These are phyloP conservation scores for Chiridota heheva DNA, from an alignment of 35 echinoderm and acorn worm genomes.

Conservation along the genomic window DNA sequence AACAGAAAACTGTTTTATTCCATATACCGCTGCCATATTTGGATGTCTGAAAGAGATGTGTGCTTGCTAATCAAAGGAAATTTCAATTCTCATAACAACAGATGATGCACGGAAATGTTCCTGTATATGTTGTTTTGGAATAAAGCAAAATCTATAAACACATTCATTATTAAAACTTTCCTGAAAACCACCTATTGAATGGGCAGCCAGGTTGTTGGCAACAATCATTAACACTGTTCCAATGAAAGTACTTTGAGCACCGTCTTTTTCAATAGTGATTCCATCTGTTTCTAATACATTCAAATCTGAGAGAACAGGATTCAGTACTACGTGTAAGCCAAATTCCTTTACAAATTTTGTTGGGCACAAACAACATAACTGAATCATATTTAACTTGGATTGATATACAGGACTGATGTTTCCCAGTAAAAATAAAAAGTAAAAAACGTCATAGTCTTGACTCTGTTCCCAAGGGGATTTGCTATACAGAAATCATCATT, in stretches of 20 bases:
- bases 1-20: constrained; percentile 13
- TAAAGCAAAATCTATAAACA: constrained; percentile 13
- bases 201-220: constrained; percentile 24
- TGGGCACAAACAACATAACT: constrained; percentile 17
- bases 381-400: constrained; percentile 27
- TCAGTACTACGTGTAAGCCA: neutral
- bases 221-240: neutral
- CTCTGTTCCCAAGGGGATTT: constrained; percentile 42
- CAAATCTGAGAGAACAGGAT: neutral
- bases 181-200: constrained; percentile 22
- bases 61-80: constrained; percentile 19
- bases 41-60: too few species aligned
- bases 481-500: constrained; percentile 49
- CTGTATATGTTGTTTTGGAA: neutral
- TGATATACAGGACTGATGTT: constrained; percentile 6
- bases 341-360: constrained; percentile 23
- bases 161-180: neutral
- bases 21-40: constrained; percentile 16
- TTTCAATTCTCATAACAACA: constrained; percentile 2
- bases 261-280: constrained; percentile 5
- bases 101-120: neutral
- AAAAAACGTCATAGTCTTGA: constrained; percentile 20
- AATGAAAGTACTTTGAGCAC: neutral
- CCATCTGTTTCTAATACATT: neutral
- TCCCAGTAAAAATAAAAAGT: constrained; percentile 28